Conservation (phyloP, 1,140 invertebrate genomes). For the Teleopsis dalmanni region DNA sequence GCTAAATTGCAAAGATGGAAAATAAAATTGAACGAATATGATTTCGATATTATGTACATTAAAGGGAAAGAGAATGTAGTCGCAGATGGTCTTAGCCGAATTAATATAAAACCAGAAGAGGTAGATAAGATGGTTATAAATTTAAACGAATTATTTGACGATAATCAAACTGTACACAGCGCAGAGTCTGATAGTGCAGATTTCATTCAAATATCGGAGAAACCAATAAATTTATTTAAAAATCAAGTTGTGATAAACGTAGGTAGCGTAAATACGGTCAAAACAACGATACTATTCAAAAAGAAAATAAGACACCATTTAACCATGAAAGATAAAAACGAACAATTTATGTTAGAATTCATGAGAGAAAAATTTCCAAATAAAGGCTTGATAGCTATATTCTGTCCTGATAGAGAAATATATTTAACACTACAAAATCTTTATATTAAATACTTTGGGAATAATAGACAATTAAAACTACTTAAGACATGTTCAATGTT, state of each 20-base stretch:
- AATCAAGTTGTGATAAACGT: conserved; percentile 5
- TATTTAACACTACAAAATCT: conserved; percentile 3
- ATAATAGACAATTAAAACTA: conserved; percentile 4
- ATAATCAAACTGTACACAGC: not conserved
- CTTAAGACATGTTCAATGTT: not conserved
- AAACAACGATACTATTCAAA: not conserved
- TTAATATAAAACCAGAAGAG: conserved; percentile 20
- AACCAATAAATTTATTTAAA: conserved; percentile 2
- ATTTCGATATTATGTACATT: conserved; percentile 31
- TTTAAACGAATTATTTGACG: not conserved
- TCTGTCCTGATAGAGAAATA: not conserved
- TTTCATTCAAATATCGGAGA: conserved; percentile 2
- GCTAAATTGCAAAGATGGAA: conserved; percentile 27
- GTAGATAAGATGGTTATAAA: conserved; percentile 30
- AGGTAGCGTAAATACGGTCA: not conserved
- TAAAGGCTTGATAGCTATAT: not conserved
- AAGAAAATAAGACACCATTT: not conserved
- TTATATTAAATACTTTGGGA: not conserved
- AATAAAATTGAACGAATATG: conserved; percentile 32
- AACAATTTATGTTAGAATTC: not conserved
- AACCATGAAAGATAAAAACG: not conserved
- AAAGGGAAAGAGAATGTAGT: conserved; percentile 5
- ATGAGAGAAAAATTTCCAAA: conserved; percentile 2
- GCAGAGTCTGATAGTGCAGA: not conserved
- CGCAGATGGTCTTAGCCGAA: conserved; percentile 2